These are phyloP conservation scores for Geodia barretti DNA, from an alignment of 37 sponge, comb jelly and placozoan genomes.

Conservation along the genomic window DNA sequence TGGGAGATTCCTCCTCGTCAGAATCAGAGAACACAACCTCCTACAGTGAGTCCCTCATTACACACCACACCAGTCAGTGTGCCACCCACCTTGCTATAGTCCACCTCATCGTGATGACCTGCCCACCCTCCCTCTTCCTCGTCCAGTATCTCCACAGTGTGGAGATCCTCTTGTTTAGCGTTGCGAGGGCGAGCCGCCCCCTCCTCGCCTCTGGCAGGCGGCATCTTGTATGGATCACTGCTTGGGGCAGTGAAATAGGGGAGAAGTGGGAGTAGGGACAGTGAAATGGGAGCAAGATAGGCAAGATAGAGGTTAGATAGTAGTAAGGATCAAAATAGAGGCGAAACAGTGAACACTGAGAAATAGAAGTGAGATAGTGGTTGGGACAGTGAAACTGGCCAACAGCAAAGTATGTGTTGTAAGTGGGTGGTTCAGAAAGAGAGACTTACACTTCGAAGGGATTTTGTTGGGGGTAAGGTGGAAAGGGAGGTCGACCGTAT, in stretches of 20 bases:
- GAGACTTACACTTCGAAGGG: background rate
- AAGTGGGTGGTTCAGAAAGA: background rate
- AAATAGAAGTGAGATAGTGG: too few species aligned
- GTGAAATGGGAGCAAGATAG: background rate
- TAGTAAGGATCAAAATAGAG: too few species aligned
- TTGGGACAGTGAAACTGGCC: too few species aligned
- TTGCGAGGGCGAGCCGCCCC: slow-evolving; percentile 33
- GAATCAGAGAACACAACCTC: slow-evolving; percentile 84
- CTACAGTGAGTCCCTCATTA: too few species aligned
- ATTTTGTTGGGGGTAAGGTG: background rate
- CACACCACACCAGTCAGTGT: background rate
- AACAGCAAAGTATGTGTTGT: background rate
- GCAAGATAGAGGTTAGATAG: too few species aligned
- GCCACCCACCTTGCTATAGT: slow-evolving; percentile 60
- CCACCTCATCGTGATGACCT: slow-evolving; percentile 85
- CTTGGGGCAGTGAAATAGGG: background rate
- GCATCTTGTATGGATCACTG: slow-evolving; percentile 28
- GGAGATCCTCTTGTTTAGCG: slow-evolving; percentile 66
- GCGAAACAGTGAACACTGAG: too few species aligned
- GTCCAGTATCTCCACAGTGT: slow-evolving; percentile 66
- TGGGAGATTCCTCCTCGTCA: slow-evolving; percentile 40
- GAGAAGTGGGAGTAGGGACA: slow-evolving; percentile 3
- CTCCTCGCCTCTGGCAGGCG: background rate
- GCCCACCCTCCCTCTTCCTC: slow-evolving; percentile 91
- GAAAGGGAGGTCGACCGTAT: background rate